Percentiles rank a stretch among this genome's conserved stretches.
Conservation (phyloP, 2,113 vertebrate species). For the Meleagris gallopavo region DNA sequence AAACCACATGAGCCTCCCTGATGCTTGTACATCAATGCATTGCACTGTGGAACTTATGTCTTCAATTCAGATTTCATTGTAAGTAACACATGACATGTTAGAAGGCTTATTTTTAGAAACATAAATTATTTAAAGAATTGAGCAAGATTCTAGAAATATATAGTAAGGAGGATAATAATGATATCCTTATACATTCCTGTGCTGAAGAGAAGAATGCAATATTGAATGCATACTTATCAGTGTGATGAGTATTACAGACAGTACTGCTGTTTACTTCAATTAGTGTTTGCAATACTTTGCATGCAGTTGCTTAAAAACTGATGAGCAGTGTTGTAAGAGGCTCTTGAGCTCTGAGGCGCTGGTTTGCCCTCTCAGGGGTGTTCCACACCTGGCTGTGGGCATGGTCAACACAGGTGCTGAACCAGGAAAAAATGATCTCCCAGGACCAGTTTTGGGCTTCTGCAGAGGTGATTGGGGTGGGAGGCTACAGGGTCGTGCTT, state of each 20-base stretch:
- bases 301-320: neutral
- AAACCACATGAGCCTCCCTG: neutral
- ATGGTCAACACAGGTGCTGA: neutral
- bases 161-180: neutral
- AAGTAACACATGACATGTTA: conserved; percentile 25
- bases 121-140: conserved; percentile 51
- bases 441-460: neutral
- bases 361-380: neutral
- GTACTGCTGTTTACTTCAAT: neutral
- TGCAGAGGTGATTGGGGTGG: neutral
- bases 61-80: conserved; percentile 40
- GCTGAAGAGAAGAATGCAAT: neutral
- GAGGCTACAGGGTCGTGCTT: neutral
- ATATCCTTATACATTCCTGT: neutral
- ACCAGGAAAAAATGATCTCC: neutral
- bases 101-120: conserved; percentile 56
- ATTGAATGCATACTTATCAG: neutral
- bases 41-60: neutral
- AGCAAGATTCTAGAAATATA: conserved; percentile 28
- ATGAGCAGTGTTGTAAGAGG: neutral
- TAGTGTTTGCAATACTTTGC: neutral
- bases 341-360: neutral
- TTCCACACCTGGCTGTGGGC: neutral
- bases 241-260: neutral
- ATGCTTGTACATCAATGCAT: neutral